Percentiles rank a stretch among this genome's conserved stretches.
phyloP scores from a whole-genome alignment of 2,113 vertebrate genomes.

The Peromyscus maniculatus region DNA sequence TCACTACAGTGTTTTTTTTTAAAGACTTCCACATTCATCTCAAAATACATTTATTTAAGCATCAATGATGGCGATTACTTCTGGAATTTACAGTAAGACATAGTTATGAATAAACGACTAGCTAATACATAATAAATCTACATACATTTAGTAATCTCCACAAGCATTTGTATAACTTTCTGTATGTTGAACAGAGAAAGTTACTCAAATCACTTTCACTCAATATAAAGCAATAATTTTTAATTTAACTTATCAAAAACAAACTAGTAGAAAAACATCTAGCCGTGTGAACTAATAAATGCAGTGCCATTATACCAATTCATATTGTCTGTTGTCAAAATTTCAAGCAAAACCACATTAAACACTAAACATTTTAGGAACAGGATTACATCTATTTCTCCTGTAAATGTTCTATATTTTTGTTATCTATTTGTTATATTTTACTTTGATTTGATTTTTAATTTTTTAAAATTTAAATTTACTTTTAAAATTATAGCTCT shows the following conservation, averaged over 20 bases:
- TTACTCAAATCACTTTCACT: neutral
- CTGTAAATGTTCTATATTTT: neutral
- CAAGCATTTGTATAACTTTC: neutral
- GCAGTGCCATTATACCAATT: neutral
- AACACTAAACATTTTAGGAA: neutral
- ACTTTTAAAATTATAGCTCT: neutral
- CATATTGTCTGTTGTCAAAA: neutral
- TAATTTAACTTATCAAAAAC: neutral
- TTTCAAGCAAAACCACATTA: neutral
- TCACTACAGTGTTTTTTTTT: neutral
- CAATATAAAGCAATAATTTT: neutral
- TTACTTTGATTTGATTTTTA: neutral
- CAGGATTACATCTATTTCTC: neutral
- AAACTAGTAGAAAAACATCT: neutral
- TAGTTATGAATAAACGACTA: neutral
- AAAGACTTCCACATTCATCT: neutral
- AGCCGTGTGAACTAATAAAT: too few species aligned
- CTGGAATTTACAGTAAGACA: neutral
- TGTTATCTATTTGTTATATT: neutral
- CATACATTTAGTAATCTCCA: neutral
- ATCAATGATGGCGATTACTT: neutral
- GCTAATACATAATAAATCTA: neutral
- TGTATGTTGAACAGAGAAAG: neutral
- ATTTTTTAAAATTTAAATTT: neutral
- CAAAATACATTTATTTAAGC: neutral